Percentiles rank a stretch among this genome's conserved stretches.
Conservation (phyloP, 2,113 vertebrate genomes). For the Burhinus bistriatus region DNA sequence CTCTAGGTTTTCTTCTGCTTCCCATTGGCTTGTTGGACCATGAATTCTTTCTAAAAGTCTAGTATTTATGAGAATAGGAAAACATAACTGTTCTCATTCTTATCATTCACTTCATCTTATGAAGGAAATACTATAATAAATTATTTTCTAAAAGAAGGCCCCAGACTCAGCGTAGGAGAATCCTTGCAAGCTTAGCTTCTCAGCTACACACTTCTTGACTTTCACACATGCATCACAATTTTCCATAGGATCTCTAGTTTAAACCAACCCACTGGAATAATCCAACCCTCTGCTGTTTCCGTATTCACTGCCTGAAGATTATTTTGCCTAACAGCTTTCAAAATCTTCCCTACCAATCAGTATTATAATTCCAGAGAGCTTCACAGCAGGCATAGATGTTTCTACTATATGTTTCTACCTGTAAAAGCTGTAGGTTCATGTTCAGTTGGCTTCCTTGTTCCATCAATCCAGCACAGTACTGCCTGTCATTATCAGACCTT, state of each 20-base stretch:
- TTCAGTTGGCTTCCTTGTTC: background rate
- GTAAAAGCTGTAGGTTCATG: background rate
- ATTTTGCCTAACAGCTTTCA: background rate
- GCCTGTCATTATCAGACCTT: background rate
- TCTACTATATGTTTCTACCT: background rate
- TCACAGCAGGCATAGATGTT: slow-evolving; percentile 1
- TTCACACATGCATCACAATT: rapidly evolving
- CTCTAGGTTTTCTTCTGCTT: background rate
- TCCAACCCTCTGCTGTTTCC: background rate
- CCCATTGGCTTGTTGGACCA: background rate
- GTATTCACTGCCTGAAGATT: background rate
- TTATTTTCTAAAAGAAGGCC: background rate
- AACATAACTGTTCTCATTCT: background rate
- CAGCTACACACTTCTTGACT: background rate
- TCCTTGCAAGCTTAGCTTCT: background rate
- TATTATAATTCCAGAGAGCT: background rate
- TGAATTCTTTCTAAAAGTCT: background rate
- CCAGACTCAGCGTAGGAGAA: background rate
- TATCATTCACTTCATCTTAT: background rate
- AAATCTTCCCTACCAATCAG: background rate
- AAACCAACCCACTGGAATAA: background rate
- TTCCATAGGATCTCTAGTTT: background rate
- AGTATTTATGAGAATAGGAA: background rate
- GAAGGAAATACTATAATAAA: background rate
- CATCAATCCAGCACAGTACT: slow-evolving; percentile 9